Percentiles rank a stretch among this genome's conserved stretches.
phyloP scores from a whole-genome alignment of 37 sponge, comb jelly and placozoan species.

The Cladorhizidae sp. region DNA sequence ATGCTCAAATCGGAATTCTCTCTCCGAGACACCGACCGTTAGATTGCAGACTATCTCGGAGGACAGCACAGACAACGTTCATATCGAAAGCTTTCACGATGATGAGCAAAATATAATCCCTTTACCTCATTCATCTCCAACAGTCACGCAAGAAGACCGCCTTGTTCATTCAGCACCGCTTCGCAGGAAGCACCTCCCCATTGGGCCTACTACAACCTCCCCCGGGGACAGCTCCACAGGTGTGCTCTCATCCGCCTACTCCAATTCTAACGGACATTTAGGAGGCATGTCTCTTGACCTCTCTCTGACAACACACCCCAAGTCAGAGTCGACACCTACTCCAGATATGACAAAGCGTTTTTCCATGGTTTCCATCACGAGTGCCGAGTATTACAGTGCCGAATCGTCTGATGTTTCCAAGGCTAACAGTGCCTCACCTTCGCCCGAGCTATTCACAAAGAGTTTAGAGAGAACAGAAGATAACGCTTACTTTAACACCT shows the following conservation, averaged over 20 bases:
- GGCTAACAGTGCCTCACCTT: background rate
- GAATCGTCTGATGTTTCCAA: slow-evolving; percentile 15
- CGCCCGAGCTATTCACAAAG: slow-evolving; percentile 1
- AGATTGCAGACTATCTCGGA: slow-evolving; percentile 16
- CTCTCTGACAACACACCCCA: too few relatives aligned
- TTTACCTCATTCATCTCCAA: background rate
- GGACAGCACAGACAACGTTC: background rate
- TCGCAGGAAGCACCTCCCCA: background rate
- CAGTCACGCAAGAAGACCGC: background rate
- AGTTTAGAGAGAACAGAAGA: background rate
- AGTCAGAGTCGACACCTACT: background rate
- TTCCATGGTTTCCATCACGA: slow-evolving; percentile 22
- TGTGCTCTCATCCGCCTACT: too few relatives aligned
- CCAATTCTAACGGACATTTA: too few relatives aligned
- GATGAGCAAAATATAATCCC: background rate
- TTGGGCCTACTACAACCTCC: background rate
- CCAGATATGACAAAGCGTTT: background rate
- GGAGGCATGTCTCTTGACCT: too few relatives aligned
- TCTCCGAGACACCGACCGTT: background rate
- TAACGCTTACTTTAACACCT: background rate
- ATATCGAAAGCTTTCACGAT: background rate
- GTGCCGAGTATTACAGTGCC: slow-evolving; percentile 28
- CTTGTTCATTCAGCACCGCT: background rate
- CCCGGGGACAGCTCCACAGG: background rate
- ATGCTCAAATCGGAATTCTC: background rate